Evolutionary conservation across 23 tunicate species (phyloP).

Genomic region (Trididemnum miniatum): DNA sequence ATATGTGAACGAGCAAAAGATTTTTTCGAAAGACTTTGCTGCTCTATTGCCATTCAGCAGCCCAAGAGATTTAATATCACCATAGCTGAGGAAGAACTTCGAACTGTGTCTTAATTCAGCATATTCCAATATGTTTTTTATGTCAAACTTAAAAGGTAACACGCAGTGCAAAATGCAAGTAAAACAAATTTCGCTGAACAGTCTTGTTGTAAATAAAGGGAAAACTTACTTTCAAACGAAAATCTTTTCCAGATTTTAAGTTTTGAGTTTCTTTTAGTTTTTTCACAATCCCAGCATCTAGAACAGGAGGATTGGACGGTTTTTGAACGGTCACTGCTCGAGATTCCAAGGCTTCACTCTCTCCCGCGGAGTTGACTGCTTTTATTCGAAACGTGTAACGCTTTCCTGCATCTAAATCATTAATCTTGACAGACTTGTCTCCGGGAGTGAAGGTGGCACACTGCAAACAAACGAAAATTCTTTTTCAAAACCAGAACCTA

Average conservation of each 20-base stretch:
- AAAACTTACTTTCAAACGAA: conserved; percentile 60
- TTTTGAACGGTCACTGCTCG: conserved; percentile 86
- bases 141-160: no score
- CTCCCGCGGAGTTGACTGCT: conserved; percentile 76
- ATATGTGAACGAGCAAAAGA: no score
- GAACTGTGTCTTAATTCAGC: no score
- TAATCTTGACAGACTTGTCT: conserved; percentile 59
- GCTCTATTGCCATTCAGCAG: no score
- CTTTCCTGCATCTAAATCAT: conserved; percentile 60
- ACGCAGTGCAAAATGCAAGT: no score
- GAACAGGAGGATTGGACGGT: conserved; percentile 80
- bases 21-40: no score
- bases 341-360: conserved; percentile 83
- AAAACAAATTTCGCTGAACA: no score
- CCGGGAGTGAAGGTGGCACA: conserved; percentile 69
- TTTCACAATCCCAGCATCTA: conserved; percentile 65
- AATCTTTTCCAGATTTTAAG: conserved; percentile 88
- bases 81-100: no score
- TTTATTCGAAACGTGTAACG: conserved; percentile 86
- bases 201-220: no score
- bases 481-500: no score
- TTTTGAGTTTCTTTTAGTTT: conserved; percentile 44
- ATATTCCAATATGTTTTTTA: no score
- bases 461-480: conserved; percentile 30
- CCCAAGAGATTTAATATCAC: no score